phyloP scores from a whole-genome alignment of 2,888 invertebrate species.

The Fissipunctia ypsillon region DNA sequence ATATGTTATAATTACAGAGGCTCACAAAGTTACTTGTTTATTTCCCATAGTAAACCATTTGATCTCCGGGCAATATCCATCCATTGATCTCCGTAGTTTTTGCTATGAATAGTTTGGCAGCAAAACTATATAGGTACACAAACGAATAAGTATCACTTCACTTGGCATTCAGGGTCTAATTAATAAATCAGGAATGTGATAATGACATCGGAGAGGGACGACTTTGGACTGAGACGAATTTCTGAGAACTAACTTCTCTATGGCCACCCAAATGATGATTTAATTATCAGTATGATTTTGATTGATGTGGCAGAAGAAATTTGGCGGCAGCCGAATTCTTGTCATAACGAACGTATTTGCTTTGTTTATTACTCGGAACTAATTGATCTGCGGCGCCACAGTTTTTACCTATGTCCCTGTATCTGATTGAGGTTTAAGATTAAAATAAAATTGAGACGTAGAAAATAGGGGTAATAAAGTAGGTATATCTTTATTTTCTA shows the following conservation, averaged over 20 bases:
- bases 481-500: background rate
- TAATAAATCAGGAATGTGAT: conserved; percentile 90
- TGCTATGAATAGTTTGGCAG: conserved; percentile 26
- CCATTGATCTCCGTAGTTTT: conserved; percentile 15
- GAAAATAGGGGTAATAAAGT: background rate
- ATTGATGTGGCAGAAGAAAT: conserved; percentile 90
- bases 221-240: conserved; percentile 72
- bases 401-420: conserved; percentile 80
- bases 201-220: conserved; percentile 77
- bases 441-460: conserved; percentile 39
- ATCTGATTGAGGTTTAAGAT: conserved; percentile 44
- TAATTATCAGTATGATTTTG: conserved; percentile 91
- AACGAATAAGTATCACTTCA: conserved; percentile 27
- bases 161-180: conserved; percentile 80
- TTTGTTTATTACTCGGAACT: conserved; percentile 89
- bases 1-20: background rate
- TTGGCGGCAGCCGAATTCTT: conserved; percentile 86
- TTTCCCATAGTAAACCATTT: background rate
- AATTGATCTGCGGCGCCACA: conserved; percentile 88
- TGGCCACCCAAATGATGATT: conserved; percentile 91
- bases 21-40: background rate
- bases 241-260: conserved; percentile 87
- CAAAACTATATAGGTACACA: conserved; percentile 20
- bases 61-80: conserved; percentile 1
- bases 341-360: conserved; percentile 86